Evolutionary conservation across 2,888 invertebrate species (phyloP).

Genomic region (Bursaphelenchus okinawaensis): DNA sequence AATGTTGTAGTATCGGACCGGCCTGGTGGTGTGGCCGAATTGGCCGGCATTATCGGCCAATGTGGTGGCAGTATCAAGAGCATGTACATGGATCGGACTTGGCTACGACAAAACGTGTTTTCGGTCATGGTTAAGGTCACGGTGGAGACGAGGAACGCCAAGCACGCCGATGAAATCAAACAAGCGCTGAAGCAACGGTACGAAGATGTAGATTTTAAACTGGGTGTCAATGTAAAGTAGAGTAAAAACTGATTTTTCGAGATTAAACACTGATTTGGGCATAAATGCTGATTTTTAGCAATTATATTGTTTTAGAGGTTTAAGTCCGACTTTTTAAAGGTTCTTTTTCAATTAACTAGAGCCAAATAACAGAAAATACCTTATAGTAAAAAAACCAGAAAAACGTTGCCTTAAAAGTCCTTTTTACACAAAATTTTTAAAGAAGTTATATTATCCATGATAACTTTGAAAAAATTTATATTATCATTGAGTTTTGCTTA

Average conservation of each 20-base stretch:
- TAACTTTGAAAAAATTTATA: too few relatives aligned
- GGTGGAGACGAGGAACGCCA: slow-evolving; percentile 77
- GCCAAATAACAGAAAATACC: too few relatives aligned
- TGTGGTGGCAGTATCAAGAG: slow-evolving; percentile 71
- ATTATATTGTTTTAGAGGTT: too few relatives aligned
- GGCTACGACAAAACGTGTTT: slow-evolving; percentile 81
- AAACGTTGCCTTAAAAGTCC: too few relatives aligned
- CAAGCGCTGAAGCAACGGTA: slow-evolving; percentile 21
- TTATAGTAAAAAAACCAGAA: too few relatives aligned
- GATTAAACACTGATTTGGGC: too few relatives aligned
- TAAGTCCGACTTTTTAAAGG: too few relatives aligned
- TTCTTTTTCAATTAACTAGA: too few relatives aligned
- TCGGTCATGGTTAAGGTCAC: slow-evolving; percentile 68
- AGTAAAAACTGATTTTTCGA: not conserved
- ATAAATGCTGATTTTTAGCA: too few relatives aligned
- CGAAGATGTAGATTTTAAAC: slow-evolving; percentile 12
- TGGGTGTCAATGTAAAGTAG: not conserved
- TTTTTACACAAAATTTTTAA: too few relatives aligned
- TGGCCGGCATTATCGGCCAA: slow-evolving; percentile 58
- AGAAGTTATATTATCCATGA: too few relatives aligned
- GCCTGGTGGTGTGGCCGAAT: slow-evolving; percentile 60
- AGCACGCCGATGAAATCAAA: slow-evolving; percentile 69
- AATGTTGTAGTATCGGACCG: slow-evolving; percentile 52
- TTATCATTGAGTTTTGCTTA: too few relatives aligned
- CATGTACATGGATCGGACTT: slow-evolving; percentile 80